Evolutionary conservation across 2,113 vertebrate genomes (phyloP).

Genomic region (Ceyx cyanopectus): DNA sequence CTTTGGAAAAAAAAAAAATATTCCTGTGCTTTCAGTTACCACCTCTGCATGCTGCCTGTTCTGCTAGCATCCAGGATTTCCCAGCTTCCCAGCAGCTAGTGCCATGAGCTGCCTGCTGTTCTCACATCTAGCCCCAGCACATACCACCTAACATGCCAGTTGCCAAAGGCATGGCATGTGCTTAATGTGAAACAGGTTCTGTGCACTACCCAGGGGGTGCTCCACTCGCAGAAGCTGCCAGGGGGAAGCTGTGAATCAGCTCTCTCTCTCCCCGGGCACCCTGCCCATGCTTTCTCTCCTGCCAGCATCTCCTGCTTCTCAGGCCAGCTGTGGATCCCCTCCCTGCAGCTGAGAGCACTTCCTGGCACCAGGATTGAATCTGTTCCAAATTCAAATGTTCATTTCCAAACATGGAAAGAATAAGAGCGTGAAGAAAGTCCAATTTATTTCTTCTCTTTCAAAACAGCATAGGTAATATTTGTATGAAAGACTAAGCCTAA

Average conservation of each 20-base stretch:
- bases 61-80: conserved; percentile 28
- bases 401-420: conserved; percentile 22
- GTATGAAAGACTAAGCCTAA: neutral
- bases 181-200: conserved; percentile 42
- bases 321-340: conserved; percentile 60
- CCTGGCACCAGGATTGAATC: conserved; percentile 45
- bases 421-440: neutral
- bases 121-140: conserved; percentile 38
- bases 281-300: conserved; percentile 45
- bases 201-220: conserved; percentile 36
- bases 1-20: neutral
- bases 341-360: neutral
- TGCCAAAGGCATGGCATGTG: conserved; percentile 47
- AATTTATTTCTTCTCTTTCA: neutral
- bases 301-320: conserved; percentile 47
- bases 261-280: conserved; percentile 29
- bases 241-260: conserved; percentile 62
- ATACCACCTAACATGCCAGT: neutral
- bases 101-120: conserved; percentile 34
- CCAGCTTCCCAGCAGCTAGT: conserved; percentile 24
- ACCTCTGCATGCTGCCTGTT: conserved; percentile 43
- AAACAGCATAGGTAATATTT: neutral
- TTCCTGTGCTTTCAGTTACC: conserved; percentile 16
- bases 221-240: conserved; percentile 50
- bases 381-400: conserved; percentile 47